Evolutionary conservation across 2,113 vertebrate species (phyloP), one percentile per base, ranked within the genome.

Genomic region (Ochotona curzoniae): DNA sequence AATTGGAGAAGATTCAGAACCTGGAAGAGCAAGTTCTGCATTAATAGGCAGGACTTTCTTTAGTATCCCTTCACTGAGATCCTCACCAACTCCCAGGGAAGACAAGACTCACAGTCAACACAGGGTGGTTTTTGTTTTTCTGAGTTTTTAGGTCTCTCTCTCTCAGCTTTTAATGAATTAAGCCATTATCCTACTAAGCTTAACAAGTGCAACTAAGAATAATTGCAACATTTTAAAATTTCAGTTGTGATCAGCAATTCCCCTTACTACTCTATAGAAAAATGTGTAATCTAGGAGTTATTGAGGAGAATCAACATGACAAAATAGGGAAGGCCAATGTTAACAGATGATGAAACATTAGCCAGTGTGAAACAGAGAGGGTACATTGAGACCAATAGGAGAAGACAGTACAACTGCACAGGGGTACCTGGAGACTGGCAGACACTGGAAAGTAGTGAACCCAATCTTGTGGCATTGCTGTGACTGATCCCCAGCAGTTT

Each of bases 111-210:
- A 8, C 2, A 47, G 32, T 6, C 38, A 61, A 64, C 26, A 5
- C 13, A 26, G 0, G 14, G 3, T 4, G 5, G 7, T 4, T 6
- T 30, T 6, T n/a, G n/a, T n/a, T n/a, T 47, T 54, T 83, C 47
- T 71, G 11, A 60, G 64, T 14, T 21, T n/a, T 44, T 14, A 10
- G 3, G 66, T 67, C 5, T 13, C 21, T 32, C 30, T 60, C 61
- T 51, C 9, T 51, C 4, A n/a, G n/a, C 20, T 23, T 30, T 51
- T 10, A 2, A 25, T 61, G 47, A 23, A 28, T n/a, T 38, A 0
- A 57, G 26, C 18, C 9, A 32, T 3, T 28, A 1, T 21, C 93
- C 54, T 64, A 80, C 10, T 7, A 80, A 80, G 25, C 12, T 21
- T 8, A n/a, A 5, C 30, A 83, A 44, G 32, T 17, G 23, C 35